Percentiles rank a stretch among this genome's conserved stretches.
Evolutionary conservation across 2,888 invertebrate species (phyloP).

Genomic region (Mimachlamys varia): DNA sequence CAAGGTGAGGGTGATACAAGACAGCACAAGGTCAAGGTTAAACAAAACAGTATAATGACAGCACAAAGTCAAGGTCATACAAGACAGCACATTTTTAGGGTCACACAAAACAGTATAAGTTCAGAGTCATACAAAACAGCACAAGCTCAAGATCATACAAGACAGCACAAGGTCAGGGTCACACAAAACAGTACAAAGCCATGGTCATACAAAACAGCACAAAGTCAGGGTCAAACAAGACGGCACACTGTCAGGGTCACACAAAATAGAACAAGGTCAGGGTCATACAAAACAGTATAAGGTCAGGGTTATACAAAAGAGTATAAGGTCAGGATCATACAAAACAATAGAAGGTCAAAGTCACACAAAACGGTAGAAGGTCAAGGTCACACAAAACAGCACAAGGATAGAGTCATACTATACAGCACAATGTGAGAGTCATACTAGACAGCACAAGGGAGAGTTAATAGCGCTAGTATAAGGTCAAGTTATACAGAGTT

Average conservation of each 20-base stretch:
- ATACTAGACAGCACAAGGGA: neutral
- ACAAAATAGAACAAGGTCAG: neutral
- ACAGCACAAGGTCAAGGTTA: neutral
- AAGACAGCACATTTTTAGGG: neutral
- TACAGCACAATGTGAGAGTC: conserved; percentile 62
- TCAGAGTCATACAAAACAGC: neutral
- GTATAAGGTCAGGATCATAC: conserved; percentile 66
- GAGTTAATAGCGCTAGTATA: neutral
- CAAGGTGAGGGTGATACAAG: conserved; percentile 61
- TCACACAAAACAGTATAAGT: neutral
- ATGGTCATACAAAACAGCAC: conserved; percentile 7
- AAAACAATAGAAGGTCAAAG: neutral
- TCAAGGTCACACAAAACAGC: conserved; percentile 46
- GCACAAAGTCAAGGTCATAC: conserved; percentile 63
- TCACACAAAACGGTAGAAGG: conserved; percentile 56
- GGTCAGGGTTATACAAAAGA: conserved; percentile 84
- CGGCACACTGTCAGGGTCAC: neutral
- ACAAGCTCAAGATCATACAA: conserved; percentile 83
- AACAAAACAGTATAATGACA: conserved; percentile 45
- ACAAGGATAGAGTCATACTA: neutral
- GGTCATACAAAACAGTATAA: neutral
- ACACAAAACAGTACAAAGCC: neutral
- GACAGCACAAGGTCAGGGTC: conserved; percentile 72
- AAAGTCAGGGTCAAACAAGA: conserved; percentile 61
- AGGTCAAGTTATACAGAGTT: neutral